A percentile compares a stretch with the other conserved stretches of the same genome.
These are phyloP conservation scores for Habropoda laboriosa DNA, from an alignment of 1,140 invertebrate genomes.

Conservation along the genomic window DNA sequence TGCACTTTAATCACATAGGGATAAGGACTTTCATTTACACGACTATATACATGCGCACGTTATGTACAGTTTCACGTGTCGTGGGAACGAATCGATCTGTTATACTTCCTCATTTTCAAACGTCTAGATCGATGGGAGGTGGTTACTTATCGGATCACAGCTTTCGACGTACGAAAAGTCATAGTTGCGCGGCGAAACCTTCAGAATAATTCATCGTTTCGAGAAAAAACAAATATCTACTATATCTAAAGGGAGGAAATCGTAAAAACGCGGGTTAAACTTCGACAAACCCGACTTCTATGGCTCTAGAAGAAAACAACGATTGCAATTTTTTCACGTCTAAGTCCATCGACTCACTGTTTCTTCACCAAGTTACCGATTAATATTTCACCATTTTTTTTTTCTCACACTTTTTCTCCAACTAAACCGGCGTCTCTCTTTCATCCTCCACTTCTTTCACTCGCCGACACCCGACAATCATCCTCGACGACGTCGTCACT, in stretches of 20 bases:
- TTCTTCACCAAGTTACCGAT: not conserved
- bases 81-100: not conserved
- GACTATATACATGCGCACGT: slow-evolving; percentile 56
- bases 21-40: slow-evolving; percentile 63
- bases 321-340: not conserved
- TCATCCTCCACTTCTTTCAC: not conserved
- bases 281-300: not conserved
- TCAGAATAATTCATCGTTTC: no score
- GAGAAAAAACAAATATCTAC: no score
- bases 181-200: not conserved
- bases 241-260: no score
- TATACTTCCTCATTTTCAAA: not conserved
- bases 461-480: not conserved
- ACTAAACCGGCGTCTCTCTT: not conserved
- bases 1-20: slow-evolving; percentile 47
- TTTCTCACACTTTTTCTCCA: not conserved
- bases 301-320: not conserved
- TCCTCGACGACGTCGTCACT: not conserved
- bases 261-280: not conserved
- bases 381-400: no score
- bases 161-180: not conserved
- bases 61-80: slow-evolving; percentile 42
- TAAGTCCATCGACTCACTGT: not conserved
- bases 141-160: slow-evolving; percentile 8
- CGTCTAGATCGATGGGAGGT: not conserved